Conservation (phyloP, 1,140 invertebrate genomes). For the Tetramorium parvispinum region DNA sequence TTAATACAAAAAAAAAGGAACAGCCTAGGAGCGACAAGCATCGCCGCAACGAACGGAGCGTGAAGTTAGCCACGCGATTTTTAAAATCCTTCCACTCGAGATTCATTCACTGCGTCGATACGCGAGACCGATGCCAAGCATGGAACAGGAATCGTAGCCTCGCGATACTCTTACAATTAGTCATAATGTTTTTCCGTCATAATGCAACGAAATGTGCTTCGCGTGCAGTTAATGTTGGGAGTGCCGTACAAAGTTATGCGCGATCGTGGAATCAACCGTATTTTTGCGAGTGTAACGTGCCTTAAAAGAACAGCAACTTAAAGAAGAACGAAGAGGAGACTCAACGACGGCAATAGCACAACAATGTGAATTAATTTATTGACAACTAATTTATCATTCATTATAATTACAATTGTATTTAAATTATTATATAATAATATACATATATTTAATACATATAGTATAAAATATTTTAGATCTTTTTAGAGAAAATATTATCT, state of each 20-base stretch:
- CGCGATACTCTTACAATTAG: not conserved
- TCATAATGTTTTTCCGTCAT: not conserved
- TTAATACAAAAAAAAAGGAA: no score
- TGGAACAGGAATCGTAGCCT: no score
- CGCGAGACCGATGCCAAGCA: no score
- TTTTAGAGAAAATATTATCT: not conserved
- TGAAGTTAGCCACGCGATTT: no score
- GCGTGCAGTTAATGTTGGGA: not conserved
- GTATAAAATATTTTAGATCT: not conserved
- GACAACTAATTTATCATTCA: not conserved
- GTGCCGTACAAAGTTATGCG: not conserved
- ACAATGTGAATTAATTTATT: not conserved
- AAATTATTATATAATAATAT: no score
- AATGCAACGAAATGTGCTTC: not conserved
- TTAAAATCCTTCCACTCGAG: no score
- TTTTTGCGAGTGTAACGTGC: not conserved
- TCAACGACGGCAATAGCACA: not conserved
- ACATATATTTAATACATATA: no score
- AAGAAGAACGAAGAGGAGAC: not conserved
- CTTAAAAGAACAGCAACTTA: not conserved
- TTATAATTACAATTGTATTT: not conserved
- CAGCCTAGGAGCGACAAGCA: no score
- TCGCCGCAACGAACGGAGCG: no score
- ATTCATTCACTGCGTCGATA: no score
- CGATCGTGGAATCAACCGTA: not conserved